Evolutionary conservation across 2,113 vertebrate genomes (phyloP), one percentile per base, ranked within the genome.

Genomic region (Lamprologus ornatipinnis): DNA sequence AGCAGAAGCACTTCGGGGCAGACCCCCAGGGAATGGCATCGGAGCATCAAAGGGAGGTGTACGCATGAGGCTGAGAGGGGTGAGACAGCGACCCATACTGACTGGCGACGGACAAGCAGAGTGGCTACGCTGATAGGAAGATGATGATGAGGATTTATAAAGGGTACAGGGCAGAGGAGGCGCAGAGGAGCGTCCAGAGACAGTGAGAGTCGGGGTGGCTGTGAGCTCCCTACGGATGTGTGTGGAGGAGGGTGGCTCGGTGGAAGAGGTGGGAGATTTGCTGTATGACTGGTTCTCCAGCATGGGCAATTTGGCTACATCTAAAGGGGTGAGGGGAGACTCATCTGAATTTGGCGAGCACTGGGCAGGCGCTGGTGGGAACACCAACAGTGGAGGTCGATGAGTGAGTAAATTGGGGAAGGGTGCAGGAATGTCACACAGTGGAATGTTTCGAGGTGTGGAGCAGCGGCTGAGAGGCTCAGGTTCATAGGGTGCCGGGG

Each of bases 361-460:
- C 94, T 99, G 98, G 81, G 97, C 98, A 1, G 99, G 98, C 4
- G 98, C 97, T 4, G 98, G 98, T 1, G 99, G 99, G 88, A 99
- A 99, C 86, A 99, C 98, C 93, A 99, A 96, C 92, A 99, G 95
- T 0, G 99, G 99, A 87, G 99, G 99, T 54, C 99, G 95, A 83
- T 99, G 98, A n/a, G 97, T 97, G 26, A 99, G 97, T 88, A 99
- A 93, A 94, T 99, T 99, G 92, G 99, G 99, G 92, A 99, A 99
- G 45, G 99, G 98, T 2, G 99, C 97, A 31, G 99, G 99, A 92
- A 99, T 99, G 87, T 99, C 99, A 93, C 98, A 99, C 81, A 98
- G 96, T 88, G 97, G 95, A 85, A 94, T 95, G 89, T 98, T 98
- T 87, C 98, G 97, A 33, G 98, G 97, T 54, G 98, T 97, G 58